phyloP scores from a whole-genome alignment of 1,140 invertebrate species.

The Drosophila watanabei region DNA sequence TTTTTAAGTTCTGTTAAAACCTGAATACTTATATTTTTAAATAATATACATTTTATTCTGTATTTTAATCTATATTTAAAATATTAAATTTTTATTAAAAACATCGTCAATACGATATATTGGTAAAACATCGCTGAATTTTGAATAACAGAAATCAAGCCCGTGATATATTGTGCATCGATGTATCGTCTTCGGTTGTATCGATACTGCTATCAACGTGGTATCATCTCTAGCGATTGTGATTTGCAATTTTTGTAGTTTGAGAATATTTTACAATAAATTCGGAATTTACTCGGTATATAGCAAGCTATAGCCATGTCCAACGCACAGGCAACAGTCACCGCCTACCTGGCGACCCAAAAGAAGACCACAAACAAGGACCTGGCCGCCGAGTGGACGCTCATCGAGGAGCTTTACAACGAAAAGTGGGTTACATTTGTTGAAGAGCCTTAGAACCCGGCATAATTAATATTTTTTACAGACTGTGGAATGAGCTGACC shows the following conservation, averaged over 20 bases:
- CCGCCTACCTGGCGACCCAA: conserved; percentile 84
- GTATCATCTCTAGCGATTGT: conserved; percentile 60
- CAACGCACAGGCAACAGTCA: conserved; percentile 71
- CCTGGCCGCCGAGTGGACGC: conserved; percentile 92
- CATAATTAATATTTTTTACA: conserved; percentile 86
- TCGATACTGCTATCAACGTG: neutral
- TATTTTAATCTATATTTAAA: no score
- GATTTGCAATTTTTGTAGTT: conserved; percentile 75
- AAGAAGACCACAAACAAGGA: conserved; percentile 90
- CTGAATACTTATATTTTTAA: no score
- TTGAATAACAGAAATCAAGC: no score
- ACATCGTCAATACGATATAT: no score
- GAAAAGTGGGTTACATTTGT: conserved; percentile 89
- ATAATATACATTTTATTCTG: no score
- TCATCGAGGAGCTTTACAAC: conserved; percentile 94
- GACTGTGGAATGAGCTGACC: conserved; percentile 98
- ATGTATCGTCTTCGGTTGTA: no score
- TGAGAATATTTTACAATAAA: conserved; percentile 51
- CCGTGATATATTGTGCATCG: no score
- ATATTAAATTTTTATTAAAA: no score
- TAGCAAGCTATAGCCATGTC: conserved; percentile 63
- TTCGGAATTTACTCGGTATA: conserved; percentile 40
- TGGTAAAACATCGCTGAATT: no score
- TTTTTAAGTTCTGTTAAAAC: no score
- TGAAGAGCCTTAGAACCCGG: neutral